A percentile compares a stretch with the other conserved stretches of the same genome.
Conservation (phyloP, 2,113 vertebrate species). For the Lophius piscatorius region DNA sequence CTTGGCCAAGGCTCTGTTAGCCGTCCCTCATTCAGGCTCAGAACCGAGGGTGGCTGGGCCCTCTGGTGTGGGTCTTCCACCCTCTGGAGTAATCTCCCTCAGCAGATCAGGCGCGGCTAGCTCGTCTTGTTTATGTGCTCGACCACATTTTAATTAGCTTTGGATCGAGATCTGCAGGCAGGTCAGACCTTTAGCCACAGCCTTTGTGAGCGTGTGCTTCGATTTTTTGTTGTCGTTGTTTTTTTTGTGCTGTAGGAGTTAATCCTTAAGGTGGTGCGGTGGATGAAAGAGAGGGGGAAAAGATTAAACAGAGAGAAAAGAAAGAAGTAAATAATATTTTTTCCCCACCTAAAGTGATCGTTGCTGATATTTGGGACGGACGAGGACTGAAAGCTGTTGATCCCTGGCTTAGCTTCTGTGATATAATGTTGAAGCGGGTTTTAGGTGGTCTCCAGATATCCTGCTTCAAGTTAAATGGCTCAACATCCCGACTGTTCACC, state of each 20-base stretch:
- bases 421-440: constrained; percentile 71
- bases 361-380: constrained; percentile 46
- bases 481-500: no score
- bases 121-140: constrained; percentile 3
- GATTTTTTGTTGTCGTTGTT: no score
- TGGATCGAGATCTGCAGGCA: constrained; percentile 21
- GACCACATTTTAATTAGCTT: constrained; percentile 20
- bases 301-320: background rate
- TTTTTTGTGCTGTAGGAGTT: background rate
- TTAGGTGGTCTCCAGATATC: constrained; percentile 62
- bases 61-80: no score
- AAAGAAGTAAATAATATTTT: background rate
- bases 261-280: background rate
- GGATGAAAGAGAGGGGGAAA: constrained; percentile 1
- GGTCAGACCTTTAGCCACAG: constrained; percentile 1
- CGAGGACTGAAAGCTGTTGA: constrained; percentile 45
- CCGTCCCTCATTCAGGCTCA: no score
- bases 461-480: constrained; percentile 71
- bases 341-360: constrained; percentile 24
- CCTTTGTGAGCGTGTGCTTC: background rate
- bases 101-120: no score
- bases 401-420: constrained; percentile 38
- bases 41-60: no score
- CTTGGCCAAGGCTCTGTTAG: no score
- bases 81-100: no score